These are phyloP conservation scores for Cossypha heuglini DNA, from an alignment of 2,797 vertebrate species.

Conservation along the genomic window DNA sequence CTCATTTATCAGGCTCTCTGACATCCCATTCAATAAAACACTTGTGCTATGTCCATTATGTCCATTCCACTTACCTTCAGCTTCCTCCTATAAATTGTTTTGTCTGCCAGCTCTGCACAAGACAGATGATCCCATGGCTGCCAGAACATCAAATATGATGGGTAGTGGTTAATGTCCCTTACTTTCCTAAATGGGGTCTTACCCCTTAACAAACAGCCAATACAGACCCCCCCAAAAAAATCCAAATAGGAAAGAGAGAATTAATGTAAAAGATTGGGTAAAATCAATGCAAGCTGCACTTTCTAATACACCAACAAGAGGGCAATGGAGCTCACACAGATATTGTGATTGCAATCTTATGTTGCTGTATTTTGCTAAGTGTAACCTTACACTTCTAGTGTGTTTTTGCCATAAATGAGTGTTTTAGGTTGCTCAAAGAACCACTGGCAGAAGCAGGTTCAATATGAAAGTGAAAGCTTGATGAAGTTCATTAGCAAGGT, in stretches of 20 bases:
- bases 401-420: not conserved
- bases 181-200: not conserved
- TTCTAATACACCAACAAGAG: not conserved
- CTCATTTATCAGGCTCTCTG: not conserved
- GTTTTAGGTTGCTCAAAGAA: not conserved
- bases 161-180: not conserved
- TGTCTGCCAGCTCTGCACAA: not conserved
- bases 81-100: not conserved
- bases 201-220: not conserved
- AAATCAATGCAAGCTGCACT: not conserved
- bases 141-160: not conserved
- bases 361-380: not conserved
- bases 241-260: not conserved
- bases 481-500: not conserved
- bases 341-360: not conserved
- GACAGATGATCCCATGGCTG: not conserved
- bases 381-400: not conserved
- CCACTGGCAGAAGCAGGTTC: not conserved
- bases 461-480: not conserved
- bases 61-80: not conserved
- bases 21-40: not conserved
- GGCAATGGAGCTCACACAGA: fast-evolving
- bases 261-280: not conserved
- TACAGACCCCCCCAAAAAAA: not conserved
- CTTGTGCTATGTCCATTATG: not conserved